These are phyloP conservation scores for Drymonia ruficornis DNA, from an alignment of 2,888 invertebrate genomes.

Conservation along the genomic window DNA sequence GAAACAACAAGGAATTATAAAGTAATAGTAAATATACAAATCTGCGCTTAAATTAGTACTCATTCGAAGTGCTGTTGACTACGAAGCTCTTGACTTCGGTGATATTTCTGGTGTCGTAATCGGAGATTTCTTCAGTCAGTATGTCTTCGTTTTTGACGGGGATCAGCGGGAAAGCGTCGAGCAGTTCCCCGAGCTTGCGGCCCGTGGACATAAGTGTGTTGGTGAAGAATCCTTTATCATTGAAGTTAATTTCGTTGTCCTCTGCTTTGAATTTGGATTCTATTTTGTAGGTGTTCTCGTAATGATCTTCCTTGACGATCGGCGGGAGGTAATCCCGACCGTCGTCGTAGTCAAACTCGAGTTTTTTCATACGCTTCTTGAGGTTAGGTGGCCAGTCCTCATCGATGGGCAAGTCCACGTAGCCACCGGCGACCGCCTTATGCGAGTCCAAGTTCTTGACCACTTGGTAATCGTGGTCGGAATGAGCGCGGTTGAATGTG, in stretches of 20 bases:
- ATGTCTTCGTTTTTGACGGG: slow-evolving; percentile 75
- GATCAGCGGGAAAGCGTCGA: slow-evolving; percentile 66
- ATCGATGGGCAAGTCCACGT: slow-evolving; percentile 85
- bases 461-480: slow-evolving; percentile 81
- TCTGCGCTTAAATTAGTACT: slow-evolving; percentile 45
- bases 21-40: slow-evolving; percentile 40
- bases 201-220: slow-evolving; percentile 69
- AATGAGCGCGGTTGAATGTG: slow-evolving; percentile 79
- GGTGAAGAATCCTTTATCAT: slow-evolving; percentile 53
- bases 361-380: slow-evolving; percentile 77
- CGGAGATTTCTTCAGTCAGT: slow-evolving; percentile 70
- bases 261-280: slow-evolving; percentile 56
- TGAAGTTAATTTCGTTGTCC: slow-evolving; percentile 44
- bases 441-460: slow-evolving; percentile 58
- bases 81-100: slow-evolving; percentile 75
- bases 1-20: slow-evolving; percentile 46
- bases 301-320: slow-evolving; percentile 73
- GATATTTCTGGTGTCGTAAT: slow-evolving; percentile 66
- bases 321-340: slow-evolving; percentile 72
- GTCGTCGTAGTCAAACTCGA: slow-evolving; percentile 72
- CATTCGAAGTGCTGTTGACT: slow-evolving; percentile 61
- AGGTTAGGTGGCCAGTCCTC: slow-evolving; percentile 85
- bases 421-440: slow-evolving; percentile 66
- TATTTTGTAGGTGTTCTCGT: slow-evolving; percentile 61
- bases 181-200: slow-evolving; percentile 69